Percentiles rank a stretch among this genome's conserved stretches.
Evolutionary conservation across 2,113 vertebrate genomes (phyloP).

Genomic region (Cisticola juncidis): DNA sequence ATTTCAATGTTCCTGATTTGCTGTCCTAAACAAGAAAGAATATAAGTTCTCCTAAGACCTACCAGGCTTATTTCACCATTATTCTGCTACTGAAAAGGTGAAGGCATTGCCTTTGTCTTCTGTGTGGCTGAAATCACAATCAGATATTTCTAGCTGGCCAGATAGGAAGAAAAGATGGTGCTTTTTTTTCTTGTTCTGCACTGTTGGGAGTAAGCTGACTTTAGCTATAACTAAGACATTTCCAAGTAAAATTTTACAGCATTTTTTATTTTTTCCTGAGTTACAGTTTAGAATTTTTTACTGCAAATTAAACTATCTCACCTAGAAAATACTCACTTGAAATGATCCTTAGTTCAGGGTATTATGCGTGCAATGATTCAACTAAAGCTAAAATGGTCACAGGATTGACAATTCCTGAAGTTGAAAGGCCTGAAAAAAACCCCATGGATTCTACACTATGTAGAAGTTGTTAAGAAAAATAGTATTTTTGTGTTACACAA

Average conservation of each 20-base stretch:
- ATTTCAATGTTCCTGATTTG: neutral
- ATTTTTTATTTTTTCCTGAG: neutral
- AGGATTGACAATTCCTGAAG: neutral
- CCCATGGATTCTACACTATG: neutral
- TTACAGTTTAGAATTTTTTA: neutral
- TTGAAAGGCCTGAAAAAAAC: neutral
- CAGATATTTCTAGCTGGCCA: neutral
- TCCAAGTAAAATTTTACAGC: neutral
- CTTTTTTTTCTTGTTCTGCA: neutral
- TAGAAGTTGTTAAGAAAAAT: neutral
- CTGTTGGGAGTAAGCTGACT: neutral
- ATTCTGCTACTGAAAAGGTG: neutral
- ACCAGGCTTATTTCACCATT: neutral
- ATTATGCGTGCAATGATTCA: neutral
- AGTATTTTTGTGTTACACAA: neutral
- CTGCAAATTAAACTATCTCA: neutral
- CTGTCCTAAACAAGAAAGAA: neutral
- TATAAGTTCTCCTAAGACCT: neutral
- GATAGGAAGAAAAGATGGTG: neutral
- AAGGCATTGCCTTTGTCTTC: neutral
- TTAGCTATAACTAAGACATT: neutral
- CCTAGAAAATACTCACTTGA: neutral
- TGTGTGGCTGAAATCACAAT: neutral
- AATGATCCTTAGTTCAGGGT: neutral
- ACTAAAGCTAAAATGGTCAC: neutral